A percentile compares a stretch with the other conserved stretches of the same genome.
These are phyloP conservation scores for Cottoperca gobio DNA, from an alignment of 2,797 vertebrate genomes.

Conservation along the genomic window DNA sequence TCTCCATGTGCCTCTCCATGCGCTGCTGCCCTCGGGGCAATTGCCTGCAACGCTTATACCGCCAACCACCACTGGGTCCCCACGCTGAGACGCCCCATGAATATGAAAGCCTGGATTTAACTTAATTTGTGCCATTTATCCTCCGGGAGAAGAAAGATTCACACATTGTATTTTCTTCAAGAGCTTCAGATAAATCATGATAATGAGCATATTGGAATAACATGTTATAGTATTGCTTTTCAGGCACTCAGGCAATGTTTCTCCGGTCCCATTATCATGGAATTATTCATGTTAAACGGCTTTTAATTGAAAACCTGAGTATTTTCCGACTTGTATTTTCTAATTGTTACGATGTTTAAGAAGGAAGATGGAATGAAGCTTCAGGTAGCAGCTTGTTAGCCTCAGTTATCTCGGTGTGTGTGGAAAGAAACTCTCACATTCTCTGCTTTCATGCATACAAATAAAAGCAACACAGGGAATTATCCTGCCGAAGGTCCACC, in stretches of 20 bases:
- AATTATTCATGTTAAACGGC: conserved; percentile 45
- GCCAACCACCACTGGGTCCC: conserved; percentile 23
- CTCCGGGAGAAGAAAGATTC: conserved; percentile 38
- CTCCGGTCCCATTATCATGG: conserved; percentile 9
- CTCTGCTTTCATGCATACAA: conserved; percentile 74
- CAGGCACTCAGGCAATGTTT: conserved; percentile 8
- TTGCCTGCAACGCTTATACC: conserved; percentile 29
- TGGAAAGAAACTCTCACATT: conserved; percentile 52
- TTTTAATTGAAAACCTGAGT: conserved; percentile 61
- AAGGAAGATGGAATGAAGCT: conserved; percentile 56
- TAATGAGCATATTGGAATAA: conserved; percentile 45
- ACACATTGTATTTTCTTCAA: conserved; percentile 44
- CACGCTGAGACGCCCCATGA: conserved; percentile 35
- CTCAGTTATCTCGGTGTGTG: conserved; percentile 61
- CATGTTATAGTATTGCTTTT: conserved; percentile 33
- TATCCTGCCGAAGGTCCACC: conserved; percentile 82
- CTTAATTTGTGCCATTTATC: conserved; percentile 57
- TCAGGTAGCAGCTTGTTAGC: conserved; percentile 37
- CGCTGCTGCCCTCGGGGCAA: conserved; percentile 16
- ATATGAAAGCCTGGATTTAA: conserved; percentile 54
- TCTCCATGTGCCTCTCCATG: neutral
- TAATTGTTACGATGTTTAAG: conserved; percentile 52
- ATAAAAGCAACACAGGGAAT: conserved; percentile 79
- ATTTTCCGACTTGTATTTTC: conserved; percentile 50
- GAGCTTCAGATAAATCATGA: conserved; percentile 57